Base-by-base conservation (phyloP, 2,888 invertebrate species). In the Eristalis pertinax region DNA sequence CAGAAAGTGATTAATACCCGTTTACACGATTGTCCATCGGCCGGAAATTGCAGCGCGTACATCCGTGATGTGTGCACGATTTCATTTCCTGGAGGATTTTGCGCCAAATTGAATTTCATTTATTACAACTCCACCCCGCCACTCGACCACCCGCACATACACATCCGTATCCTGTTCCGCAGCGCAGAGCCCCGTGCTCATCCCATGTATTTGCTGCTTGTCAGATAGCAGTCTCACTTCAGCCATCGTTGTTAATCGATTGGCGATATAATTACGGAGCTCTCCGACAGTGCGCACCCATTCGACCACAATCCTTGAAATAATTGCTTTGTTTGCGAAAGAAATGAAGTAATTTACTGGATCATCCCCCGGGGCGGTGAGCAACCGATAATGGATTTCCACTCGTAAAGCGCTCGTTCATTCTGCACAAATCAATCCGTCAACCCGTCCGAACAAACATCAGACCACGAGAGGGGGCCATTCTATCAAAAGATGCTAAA, bases 41-140 rank as follows among this genome's bases (percentile, higher is more conserved):
- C 78, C 78, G 86, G 83, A 86, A 79, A 72, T 86, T 75, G 78
- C 78, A 82, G 65, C 68, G 76, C 80, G 84, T 64, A 76, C 80
- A 80, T 87, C 79, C 79, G 75, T 77, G 68, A 77, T 81, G 50
- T 75, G 50, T 79, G 29, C 7, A 64, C 79, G 50, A 87, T 87
- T 84, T 80, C 84, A 87, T 87, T 87, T 87, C 87, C 87, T 84
- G 73, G 60, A 84, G 83, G 79, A 87, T 87, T 84, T 80, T 73
- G 76, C 73, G 87, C 72, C 76, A 83, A 87, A 87, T 87, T 83
- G 83, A 84, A 80, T 84, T 84, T 73, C 75, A 87, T 87, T 87
- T 73, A 84, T 84, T 69, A 76, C 75, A 75, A 72, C 1, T 1
- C 43, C 4, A 8, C 15, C 13, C n/a, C n/a, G n/a, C n/a, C 11